These are phyloP conservation scores for Drosophila guanche DNA, from an alignment of 1,140 invertebrate species.

Conservation along the genomic window DNA sequence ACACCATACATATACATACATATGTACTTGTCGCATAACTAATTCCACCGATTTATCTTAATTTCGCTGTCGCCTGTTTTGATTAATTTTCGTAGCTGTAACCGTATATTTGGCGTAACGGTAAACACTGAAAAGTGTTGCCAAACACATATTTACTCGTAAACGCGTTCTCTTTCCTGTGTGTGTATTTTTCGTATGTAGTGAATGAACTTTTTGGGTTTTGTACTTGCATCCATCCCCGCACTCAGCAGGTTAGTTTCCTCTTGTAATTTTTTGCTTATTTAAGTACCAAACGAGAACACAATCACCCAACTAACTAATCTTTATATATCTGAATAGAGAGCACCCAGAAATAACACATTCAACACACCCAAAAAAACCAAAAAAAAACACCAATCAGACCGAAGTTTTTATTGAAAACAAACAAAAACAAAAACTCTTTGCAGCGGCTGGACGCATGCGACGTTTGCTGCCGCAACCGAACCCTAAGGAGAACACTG, in stretches of 20 bases:
- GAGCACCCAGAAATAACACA: too few species aligned
- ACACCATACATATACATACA: neutral
- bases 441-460: slow-evolving; percentile 42
- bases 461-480: neutral
- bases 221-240: slow-evolving; percentile 26
- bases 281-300: slow-evolving; percentile 5
- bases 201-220: slow-evolving; percentile 34
- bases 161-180: slow-evolving; percentile 23
- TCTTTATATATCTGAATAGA: slow-evolving; percentile 8
- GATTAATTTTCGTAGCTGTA: slow-evolving; percentile 9
- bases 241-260: slow-evolving; percentile 36
- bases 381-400: too few species aligned
- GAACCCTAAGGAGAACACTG: neutral
- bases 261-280: slow-evolving; percentile 7
- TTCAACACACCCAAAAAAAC: too few species aligned
- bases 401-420: slow-evolving; percentile 4
- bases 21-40: slow-evolving; percentile 10
- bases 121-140: neutral
- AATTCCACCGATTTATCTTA: neutral
- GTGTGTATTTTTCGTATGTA: slow-evolving; percentile 31
- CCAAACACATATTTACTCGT: neutral
- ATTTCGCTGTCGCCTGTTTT: neutral
- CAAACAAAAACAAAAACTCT: slow-evolving; percentile 24
- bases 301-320: slow-evolving; percentile 24
- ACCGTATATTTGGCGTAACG: slow-evolving; percentile 14